phyloP scores from a whole-genome alignment of 2,797 vertebrate species.

The Alcedo quadribrachys region DNA sequence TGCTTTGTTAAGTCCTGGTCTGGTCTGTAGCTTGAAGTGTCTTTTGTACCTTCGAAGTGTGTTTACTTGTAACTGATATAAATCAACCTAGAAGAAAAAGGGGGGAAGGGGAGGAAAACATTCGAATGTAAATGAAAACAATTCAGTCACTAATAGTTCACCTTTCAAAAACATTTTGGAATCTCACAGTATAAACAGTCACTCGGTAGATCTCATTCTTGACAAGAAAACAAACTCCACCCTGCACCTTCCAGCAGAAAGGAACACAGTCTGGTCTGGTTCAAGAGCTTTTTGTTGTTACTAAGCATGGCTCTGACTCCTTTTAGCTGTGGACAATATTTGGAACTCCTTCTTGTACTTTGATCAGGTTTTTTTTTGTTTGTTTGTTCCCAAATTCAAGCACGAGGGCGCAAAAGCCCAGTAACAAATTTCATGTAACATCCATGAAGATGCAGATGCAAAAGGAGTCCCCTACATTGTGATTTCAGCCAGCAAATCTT shows the following conservation, averaged over 20 bases:
- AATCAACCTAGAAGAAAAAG: slow-evolving; percentile 81
- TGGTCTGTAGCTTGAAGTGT: slow-evolving; percentile 87
- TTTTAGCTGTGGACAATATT: background rate
- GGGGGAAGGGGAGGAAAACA: background rate
- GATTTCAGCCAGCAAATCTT: background rate
- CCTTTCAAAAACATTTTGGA: background rate
- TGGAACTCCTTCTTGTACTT: background rate
- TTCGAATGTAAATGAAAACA: background rate
- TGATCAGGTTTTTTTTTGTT: background rate
- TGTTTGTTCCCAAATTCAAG: background rate
- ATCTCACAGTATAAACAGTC: background rate
- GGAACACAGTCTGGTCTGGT: background rate
- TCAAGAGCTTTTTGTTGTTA: background rate
- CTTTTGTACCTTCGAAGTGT: slow-evolving; percentile 87
- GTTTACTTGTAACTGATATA: slow-evolving; percentile 87
- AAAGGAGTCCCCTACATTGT: background rate
- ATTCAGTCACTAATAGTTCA: background rate
- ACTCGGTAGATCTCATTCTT: background rate
- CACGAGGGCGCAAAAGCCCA: rapidly evolving
- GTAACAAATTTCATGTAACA: background rate
- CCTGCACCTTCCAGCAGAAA: background rate
- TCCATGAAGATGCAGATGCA: background rate
- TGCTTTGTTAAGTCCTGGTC: slow-evolving; percentile 87
- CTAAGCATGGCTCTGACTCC: background rate
- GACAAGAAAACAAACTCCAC: background rate